Conservation (phyloP, 2,113 vertebrate species). For the Mormyrus lacerda region DNA sequence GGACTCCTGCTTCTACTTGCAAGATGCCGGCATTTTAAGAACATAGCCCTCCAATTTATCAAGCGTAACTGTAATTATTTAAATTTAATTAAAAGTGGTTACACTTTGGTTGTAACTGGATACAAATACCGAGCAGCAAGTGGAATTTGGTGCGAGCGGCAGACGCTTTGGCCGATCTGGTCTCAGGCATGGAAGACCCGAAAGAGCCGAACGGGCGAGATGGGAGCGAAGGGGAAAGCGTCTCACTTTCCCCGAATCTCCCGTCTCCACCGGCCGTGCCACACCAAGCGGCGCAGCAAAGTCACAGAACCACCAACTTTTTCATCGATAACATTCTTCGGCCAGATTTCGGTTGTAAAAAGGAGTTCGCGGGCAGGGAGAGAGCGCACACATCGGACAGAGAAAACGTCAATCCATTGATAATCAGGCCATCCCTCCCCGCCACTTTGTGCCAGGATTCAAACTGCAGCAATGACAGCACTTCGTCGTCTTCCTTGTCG, state of each 20-base stretch:
- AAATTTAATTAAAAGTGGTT: background rate
- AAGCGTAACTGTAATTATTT: background rate
- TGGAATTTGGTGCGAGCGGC: slow-evolving; percentile 55
- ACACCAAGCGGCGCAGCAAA: slow-evolving; percentile 70
- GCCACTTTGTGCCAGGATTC: slow-evolving; percentile 71
- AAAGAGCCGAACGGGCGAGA: slow-evolving; percentile 66
- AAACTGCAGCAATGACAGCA: slow-evolving; percentile 77
- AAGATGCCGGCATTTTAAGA: slow-evolving; percentile 41
- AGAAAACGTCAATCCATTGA: slow-evolving; percentile 73
- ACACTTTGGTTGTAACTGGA: slow-evolving; percentile 42
- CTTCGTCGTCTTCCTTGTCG: slow-evolving; percentile 47
- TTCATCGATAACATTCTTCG: slow-evolving; percentile 93
- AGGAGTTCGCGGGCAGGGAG: slow-evolving; percentile 67
- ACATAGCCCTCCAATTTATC: slow-evolving; percentile 8
- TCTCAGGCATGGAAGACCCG: slow-evolving; percentile 68
- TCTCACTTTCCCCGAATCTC: slow-evolving; percentile 70
- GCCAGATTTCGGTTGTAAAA: slow-evolving; percentile 89
- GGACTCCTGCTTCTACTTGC: slow-evolving; percentile 36
- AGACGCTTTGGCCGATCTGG: slow-evolving; percentile 43
- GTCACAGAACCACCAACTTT: slow-evolving; percentile 87
- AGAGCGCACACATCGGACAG: slow-evolving; percentile 69
- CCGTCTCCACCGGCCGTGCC: slow-evolving; percentile 64
- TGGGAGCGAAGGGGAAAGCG: slow-evolving; percentile 75
- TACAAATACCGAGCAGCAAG: slow-evolving; percentile 59
- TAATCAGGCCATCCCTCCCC: slow-evolving; percentile 62